Percentiles rank a stretch among this genome's conserved stretches.
phyloP scores from a whole-genome alignment of 2,797 vertebrate species.

The Hylomyscus alleni region DNA sequence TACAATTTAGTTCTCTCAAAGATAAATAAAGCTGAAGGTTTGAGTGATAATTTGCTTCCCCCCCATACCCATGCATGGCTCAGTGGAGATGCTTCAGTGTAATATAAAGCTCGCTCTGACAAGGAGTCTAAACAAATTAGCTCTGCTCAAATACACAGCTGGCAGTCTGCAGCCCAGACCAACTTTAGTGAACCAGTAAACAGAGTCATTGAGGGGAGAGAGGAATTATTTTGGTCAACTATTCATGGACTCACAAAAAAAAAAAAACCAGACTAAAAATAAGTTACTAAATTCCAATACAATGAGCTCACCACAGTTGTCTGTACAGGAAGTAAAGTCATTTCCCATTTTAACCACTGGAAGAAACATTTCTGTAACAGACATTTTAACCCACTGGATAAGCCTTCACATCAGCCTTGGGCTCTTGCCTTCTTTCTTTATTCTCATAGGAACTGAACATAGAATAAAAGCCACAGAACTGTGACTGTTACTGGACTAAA shows the following conservation, averaged over 20 bases:
- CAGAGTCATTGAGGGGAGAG: conserved; percentile 43
- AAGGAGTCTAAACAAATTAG: conserved; percentile 76
- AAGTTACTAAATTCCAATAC: conserved; percentile 69
- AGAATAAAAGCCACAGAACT: conserved; percentile 39
- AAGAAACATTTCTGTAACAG: conserved; percentile 65
- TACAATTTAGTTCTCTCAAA: conserved; percentile 77
- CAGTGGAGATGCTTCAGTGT: conserved; percentile 73
- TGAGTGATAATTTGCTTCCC: conserved; percentile 62
- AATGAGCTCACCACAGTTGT: conserved; percentile 43
- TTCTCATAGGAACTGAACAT: conserved; percentile 44
- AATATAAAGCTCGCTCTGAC: conserved; percentile 71
- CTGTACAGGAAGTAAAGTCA: conserved; percentile 24
- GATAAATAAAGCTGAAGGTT: conserved; percentile 74
- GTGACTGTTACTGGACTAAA: neutral
- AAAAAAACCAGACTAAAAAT: conserved; percentile 77
- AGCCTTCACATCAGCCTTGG: conserved; percentile 32
- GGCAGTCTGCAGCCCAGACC: neutral
- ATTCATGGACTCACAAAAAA: conserved; percentile 68
- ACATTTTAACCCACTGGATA: conserved; percentile 69
- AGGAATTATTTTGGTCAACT: conserved; percentile 69
- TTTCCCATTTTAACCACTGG: conserved; percentile 69
- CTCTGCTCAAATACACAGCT: conserved; percentile 76
- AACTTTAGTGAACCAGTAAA: conserved; percentile 65
- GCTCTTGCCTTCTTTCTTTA: conserved; percentile 35
- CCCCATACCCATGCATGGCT: conserved; percentile 43